Conservation (phyloP, 2,797 vertebrate species). For the Gambusia yucatana region DNA sequence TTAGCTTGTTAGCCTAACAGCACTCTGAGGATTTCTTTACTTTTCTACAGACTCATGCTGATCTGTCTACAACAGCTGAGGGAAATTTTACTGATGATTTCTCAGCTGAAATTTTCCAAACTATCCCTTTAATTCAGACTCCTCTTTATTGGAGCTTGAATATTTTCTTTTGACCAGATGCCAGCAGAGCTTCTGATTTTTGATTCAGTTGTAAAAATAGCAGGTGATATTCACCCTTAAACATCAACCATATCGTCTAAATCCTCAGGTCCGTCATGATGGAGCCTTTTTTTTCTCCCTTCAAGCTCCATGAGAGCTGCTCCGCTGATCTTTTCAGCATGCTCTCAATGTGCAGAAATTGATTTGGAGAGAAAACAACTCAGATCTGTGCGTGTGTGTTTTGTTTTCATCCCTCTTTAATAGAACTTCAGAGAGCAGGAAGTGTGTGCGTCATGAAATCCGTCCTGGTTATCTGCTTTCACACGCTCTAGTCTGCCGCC, state of each 20-base stretch:
- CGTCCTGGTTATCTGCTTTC: constrained; percentile 77
- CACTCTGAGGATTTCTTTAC: neutral
- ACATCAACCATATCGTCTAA: constrained; percentile 21
- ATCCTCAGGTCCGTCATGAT: constrained; percentile 18
- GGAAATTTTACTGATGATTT: neutral
- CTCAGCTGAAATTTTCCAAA: neutral
- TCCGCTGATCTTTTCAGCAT: constrained; percentile 53
- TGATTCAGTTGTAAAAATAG: neutral
- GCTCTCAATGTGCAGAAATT: constrained; percentile 70
- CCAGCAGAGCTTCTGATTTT: neutral
- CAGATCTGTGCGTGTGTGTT: constrained; percentile 67
- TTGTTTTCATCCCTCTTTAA: constrained; percentile 74
- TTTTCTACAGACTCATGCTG: neutral
- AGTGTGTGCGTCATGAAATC: constrained; percentile 80
- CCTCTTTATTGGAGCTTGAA: neutral
- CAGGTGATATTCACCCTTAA: constrained; percentile 3
- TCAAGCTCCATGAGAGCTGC: constrained; percentile 38
- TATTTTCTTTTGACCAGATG: neutral
- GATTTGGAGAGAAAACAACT: constrained; percentile 77
- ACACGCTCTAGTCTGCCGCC: constrained; percentile 74
- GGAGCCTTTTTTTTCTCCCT: constrained; percentile 16
- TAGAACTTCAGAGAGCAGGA: constrained; percentile 80
- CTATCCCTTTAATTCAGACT: neutral
- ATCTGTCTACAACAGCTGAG: neutral
- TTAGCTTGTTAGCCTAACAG: neutral